Evolutionary conservation across 2,888 invertebrate genomes (phyloP).

Genomic region (Caenorhabditis sp.): DNA sequence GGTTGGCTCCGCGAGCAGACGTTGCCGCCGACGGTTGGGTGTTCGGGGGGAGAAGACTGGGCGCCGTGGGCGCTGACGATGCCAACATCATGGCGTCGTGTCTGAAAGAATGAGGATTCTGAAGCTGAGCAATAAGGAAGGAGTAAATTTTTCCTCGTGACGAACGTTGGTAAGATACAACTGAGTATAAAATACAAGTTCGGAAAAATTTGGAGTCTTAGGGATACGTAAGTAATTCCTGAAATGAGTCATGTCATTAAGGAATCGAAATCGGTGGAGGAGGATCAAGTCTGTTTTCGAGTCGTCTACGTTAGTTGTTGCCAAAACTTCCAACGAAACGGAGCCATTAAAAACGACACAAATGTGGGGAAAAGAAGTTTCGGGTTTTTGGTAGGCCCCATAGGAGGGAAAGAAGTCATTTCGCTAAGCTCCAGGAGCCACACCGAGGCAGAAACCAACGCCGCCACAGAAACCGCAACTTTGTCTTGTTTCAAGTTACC

Average conservation of each 20-base stretch:
- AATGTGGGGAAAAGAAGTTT: conserved; percentile 39
- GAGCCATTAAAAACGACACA: conserved; percentile 32
- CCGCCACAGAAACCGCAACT: conserved; percentile 42
- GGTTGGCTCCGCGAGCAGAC: neutral
- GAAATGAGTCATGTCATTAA: conserved; percentile 31
- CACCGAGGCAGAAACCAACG: too few species aligned
- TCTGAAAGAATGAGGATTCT: conserved; percentile 46
- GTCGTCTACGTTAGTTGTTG: conserved; percentile 10
- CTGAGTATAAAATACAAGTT: neutral
- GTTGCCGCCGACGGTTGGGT: conserved; percentile 51
- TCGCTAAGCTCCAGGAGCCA: conserved; percentile 47
- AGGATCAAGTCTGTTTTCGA: conserved; percentile 53
- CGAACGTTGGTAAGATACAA: neutral
- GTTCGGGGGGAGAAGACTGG: conserved; percentile 44
- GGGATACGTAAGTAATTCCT: neutral
- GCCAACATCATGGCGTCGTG: conserved; percentile 69
- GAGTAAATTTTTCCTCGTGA: too few species aligned
- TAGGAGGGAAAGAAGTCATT: conserved; percentile 50
- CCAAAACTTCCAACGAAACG: conserved; percentile 24
- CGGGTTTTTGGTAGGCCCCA: conserved; percentile 37
- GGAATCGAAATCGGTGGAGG: conserved; percentile 20
- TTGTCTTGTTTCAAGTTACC: conserved; percentile 55
- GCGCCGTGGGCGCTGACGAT: conserved; percentile 57
- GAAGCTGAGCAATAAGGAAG: neutral
- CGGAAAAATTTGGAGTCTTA: conserved; percentile 19